Conservation (phyloP, 2,888 invertebrate genomes). For the Scaptomyza flava region DNA sequence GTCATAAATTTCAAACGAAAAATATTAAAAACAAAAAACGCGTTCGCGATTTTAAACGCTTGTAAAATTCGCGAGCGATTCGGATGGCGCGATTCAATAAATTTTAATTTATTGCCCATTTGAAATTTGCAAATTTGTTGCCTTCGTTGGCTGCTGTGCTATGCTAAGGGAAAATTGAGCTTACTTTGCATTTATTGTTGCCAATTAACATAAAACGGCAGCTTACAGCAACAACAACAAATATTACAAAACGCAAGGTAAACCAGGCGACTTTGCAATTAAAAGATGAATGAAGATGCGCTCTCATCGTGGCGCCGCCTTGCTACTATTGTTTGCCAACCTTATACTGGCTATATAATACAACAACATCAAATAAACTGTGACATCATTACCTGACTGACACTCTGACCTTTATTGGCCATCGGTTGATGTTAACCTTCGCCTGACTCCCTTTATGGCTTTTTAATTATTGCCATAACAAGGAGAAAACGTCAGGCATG, state of each 20-base stretch:
- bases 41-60: constrained; percentile 40
- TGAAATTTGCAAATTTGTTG: constrained; percentile 63
- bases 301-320: constrained; percentile 17
- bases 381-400: constrained; percentile 55
- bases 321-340: constrained; percentile 57
- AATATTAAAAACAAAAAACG: neutral
- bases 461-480: constrained; percentile 46
- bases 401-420: constrained; percentile 63
- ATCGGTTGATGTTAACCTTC: constrained; percentile 51
- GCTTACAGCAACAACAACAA: constrained; percentile 20
- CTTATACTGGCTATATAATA: constrained; percentile 38
- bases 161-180: constrained; percentile 54
- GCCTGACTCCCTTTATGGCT: constrained; percentile 54
- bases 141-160: constrained; percentile 24
- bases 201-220: constrained; percentile 69
- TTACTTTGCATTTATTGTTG: constrained; percentile 64
- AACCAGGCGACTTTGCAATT: constrained; percentile 49
- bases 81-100: constrained; percentile 22
- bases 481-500: constrained; percentile 10
- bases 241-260: constrained; percentile 45
- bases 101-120: constrained; percentile 66
- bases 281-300: constrained; percentile 63
- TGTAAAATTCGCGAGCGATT: constrained; percentile 25
- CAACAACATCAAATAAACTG: constrained; percentile 23
- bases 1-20: constrained; percentile 50